A percentile compares a stretch with the other conserved stretches of the same genome.
phyloP scores from a whole-genome alignment of 1,140 invertebrate genomes.

The Penaeus vannamei region DNA sequence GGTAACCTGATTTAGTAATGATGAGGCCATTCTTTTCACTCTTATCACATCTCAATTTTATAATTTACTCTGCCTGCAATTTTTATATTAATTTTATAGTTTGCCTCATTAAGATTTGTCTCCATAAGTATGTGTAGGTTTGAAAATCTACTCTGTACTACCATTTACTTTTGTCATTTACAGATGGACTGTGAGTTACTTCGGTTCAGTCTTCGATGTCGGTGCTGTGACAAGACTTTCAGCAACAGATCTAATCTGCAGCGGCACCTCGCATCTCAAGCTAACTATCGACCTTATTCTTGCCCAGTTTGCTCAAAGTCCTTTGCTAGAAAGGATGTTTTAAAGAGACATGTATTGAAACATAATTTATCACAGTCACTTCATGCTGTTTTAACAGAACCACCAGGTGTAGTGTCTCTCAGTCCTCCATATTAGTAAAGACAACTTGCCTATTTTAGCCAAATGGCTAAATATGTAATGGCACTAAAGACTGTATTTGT shows the following conservation, averaged over 20 bases:
- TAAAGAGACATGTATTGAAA: constrained; percentile 49
- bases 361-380: constrained; percentile 56
- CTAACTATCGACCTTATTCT: constrained; percentile 53
- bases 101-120: not conserved
- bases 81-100: not conserved
- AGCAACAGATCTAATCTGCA: constrained; percentile 58
- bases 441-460: too few species aligned
- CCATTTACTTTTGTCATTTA: not conserved
- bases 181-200: constrained; percentile 50
- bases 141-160: not conserved
- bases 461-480: too few species aligned
- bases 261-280: constrained; percentile 57
- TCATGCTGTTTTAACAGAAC: constrained; percentile 49
- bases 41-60: too few species aligned
- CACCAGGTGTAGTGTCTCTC: constrained; percentile 50
- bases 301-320: constrained; percentile 52
- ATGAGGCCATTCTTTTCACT: too few species aligned
- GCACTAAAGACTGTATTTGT: too few species aligned
- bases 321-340: constrained; percentile 53
- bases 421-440: constrained; percentile 40
- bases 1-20: too few species aligned
- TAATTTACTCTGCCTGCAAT: too few species aligned
- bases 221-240: constrained; percentile 58
- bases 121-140: not conserved
- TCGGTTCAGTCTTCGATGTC: constrained; percentile 49